Evolutionary conservation across 2,797 vertebrate species (phyloP).

Genomic region (Scarus forsteni): DNA sequence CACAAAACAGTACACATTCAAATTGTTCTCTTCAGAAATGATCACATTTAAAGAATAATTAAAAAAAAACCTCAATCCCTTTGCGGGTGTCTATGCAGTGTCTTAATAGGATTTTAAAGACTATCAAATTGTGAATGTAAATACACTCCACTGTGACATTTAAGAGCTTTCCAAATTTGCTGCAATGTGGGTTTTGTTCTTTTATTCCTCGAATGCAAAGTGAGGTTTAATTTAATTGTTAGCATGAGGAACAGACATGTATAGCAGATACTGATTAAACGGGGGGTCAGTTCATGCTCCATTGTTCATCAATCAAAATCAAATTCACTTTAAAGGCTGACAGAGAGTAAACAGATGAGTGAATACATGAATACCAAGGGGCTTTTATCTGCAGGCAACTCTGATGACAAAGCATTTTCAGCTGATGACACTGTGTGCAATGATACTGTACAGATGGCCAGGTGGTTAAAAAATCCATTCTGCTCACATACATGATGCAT

Average conservation of each 20-base stretch:
- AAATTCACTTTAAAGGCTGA: conserved; percentile 62
- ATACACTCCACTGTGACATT: conserved; percentile 20
- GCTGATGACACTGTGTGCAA: conserved; percentile 55
- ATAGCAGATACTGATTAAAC: conserved; percentile 48
- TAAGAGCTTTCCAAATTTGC: conserved; percentile 13
- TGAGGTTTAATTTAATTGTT: conserved; percentile 27
- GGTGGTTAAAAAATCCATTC: conserved; percentile 64
- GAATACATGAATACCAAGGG: conserved; percentile 68
- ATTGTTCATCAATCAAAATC: conserved; percentile 71
- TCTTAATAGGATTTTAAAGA: conserved; percentile 23
- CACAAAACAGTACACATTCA: no score
- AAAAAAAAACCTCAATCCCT: no score
- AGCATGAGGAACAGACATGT: conserved; percentile 20
- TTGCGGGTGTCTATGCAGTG: neutral
- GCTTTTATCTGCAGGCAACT: conserved; percentile 43
- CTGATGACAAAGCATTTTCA: conserved; percentile 77
- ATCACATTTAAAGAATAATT: no score
- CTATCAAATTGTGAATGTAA: conserved; percentile 9
- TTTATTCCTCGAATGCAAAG: neutral
- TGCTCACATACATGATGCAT: conserved; percentile 69
- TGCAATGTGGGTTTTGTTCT: neutral
- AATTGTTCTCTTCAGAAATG: no score
- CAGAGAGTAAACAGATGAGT: conserved; percentile 49
- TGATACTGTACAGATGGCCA: conserved; percentile 53
- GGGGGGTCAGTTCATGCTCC: conserved; percentile 27